A percentile compares a stretch with the other conserved stretches of the same genome.
phyloP scores from a whole-genome alignment of 2,888 invertebrate genomes.

The Sarcophaga carnaria region DNA sequence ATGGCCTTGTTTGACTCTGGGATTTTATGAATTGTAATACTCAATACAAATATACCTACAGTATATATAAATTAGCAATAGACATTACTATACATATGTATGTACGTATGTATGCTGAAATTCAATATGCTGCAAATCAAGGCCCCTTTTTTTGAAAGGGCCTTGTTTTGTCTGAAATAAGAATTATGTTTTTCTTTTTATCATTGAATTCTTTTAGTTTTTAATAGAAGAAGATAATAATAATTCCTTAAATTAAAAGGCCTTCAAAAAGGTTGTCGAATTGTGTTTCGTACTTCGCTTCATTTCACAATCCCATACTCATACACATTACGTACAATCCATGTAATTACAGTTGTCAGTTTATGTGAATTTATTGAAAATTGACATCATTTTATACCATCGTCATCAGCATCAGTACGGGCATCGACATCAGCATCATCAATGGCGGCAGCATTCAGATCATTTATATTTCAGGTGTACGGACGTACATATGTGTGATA shows the following conservation, averaged over 20 bases:
- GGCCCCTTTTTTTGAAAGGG: neutral
- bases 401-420: conserved; percentile 40
- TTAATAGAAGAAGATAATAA: neutral
- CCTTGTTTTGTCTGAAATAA: neutral
- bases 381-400: conserved; percentile 59
- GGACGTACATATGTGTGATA: no score
- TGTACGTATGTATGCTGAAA: neutral
- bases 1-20: conserved; percentile 44
- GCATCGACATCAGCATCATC: neutral
- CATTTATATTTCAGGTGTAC: conserved; percentile 2
- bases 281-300: neutral
- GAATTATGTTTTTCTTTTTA: neutral
- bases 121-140: neutral
- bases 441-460: neutral
- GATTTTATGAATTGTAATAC: conserved; percentile 47
- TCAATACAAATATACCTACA: conserved; percentile 4
- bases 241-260: neutral
- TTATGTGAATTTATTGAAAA: conserved; percentile 67
- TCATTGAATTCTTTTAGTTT: neutral
- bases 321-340: neutral
- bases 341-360: conserved; percentile 68
- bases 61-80: conserved; percentile 3
- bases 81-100: neutral
- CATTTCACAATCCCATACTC: conserved; percentile 13
- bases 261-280: conserved; percentile 2